Percentiles rank a stretch among this genome's conserved stretches.
phyloP scores from a whole-genome alignment of 2,888 invertebrate species.

The Venustoraphidia nigricollis region DNA sequence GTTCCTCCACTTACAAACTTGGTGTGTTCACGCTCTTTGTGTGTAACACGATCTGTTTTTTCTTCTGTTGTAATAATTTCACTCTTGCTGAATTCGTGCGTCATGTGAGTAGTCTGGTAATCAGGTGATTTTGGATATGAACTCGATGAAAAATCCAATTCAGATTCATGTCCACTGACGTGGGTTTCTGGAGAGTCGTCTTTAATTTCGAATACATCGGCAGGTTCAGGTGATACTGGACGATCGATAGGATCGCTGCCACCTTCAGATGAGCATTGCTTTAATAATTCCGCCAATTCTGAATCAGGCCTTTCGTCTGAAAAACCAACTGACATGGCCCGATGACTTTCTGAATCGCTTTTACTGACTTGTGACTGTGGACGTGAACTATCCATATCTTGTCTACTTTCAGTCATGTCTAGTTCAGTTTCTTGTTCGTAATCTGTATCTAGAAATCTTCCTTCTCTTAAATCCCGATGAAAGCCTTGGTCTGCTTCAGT shows the following conservation, averaged over 20 bases:
- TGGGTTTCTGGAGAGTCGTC: constrained; percentile 26
- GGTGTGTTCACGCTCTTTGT: constrained; percentile 12
- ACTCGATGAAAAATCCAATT: constrained; percentile 27
- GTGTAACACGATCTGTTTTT: constrained; percentile 22
- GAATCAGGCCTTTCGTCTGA: constrained; percentile 27
- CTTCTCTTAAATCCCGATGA: constrained; percentile 25
- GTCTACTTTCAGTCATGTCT: constrained; percentile 31
- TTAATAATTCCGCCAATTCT: constrained; percentile 25
- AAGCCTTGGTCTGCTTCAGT: constrained; percentile 31
- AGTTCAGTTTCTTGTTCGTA: constrained; percentile 29
- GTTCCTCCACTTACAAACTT: constrained; percentile 11
- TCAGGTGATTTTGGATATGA: constrained; percentile 24
- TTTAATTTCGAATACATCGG: constrained; percentile 24
- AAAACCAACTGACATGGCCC: constrained; percentile 24
- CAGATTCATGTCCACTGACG: constrained; percentile 25
- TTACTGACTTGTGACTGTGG: constrained; percentile 23
- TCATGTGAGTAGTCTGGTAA: constrained; percentile 16
- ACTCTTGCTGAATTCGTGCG: constrained; percentile 11
- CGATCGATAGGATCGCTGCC: constrained; percentile 33
- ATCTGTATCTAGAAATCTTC: constrained; percentile 21
- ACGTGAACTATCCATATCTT: constrained; percentile 30
- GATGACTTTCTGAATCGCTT: constrained; percentile 23
- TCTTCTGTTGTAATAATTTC: constrained; percentile 25
- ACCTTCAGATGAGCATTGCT: constrained; percentile 23
- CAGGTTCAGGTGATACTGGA: constrained; percentile 34